Base-by-base conservation (phyloP, 2,113 vertebrate genomes). In the Serilophus lunatus region DNA sequence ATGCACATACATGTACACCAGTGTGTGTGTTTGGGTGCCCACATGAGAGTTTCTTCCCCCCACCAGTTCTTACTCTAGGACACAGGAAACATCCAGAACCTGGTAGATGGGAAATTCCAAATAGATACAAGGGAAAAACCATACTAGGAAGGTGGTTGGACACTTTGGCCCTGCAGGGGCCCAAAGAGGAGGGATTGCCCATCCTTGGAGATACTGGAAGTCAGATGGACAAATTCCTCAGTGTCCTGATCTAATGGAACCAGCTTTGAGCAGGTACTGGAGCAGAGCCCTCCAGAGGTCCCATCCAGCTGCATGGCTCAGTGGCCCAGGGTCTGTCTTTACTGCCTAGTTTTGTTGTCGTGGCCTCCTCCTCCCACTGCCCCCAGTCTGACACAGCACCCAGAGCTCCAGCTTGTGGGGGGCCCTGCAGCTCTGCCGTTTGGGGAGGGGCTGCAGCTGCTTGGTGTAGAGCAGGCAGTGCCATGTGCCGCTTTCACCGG, bases 381-480 rank as follows among this genome's bases (percentile, higher is more conserved):
- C 10, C 29, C 11, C 63, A 16, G 7, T 10, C 16, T 7, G 36
- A 29, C 36, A 47, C 45, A 63, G 70, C 38, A 38, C 19, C 24
- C 29, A 2, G 2, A 33, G 51, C 70, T 65, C 25, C 42, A 44
- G 33, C 28, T 13, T 4, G 2, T 1, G 63, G 53, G 38, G 23
- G 6, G 7, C 26, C 33, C 36, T 44, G 40, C 38, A 40, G 64
- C 31, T 40, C 18, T 11, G 10, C 26, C 10, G 0, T 3, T 9
- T 12, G 31, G 16, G 71, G 31, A 31, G 3, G 18, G 22, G n/a
- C 59, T 17, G 31, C 7, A 45, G 36, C 42, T n/a, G 13, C 56
- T 28, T 3, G 0, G 1, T 5, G 53, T 33, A 22, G 47, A 2
- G 11, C 0, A 0, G 59, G 71, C 68, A 54, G 53, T 7, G 53